phyloP scores from a whole-genome alignment of 2,797 vertebrate species.

The Trematomus bernacchii region DNA sequence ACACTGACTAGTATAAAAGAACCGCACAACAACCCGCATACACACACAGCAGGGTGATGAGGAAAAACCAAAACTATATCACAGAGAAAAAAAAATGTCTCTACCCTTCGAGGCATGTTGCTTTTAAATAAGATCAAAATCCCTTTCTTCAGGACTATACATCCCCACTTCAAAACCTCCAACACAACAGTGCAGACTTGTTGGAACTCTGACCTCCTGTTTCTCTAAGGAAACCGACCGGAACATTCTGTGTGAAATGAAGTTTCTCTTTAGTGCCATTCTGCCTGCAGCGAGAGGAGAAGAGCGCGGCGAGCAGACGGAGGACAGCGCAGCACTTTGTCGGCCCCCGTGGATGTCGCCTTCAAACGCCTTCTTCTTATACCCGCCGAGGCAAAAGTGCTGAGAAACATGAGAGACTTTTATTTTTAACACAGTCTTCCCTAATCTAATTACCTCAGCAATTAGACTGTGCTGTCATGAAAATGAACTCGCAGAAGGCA shows the following conservation, averaged over 20 bases:
- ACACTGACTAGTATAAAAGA: neutral
- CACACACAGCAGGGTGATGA: slow-evolving; percentile 15
- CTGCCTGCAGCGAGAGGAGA: slow-evolving; percentile 44
- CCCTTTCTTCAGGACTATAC: slow-evolving; percentile 10
- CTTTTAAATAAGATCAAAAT: slow-evolving; percentile 45
- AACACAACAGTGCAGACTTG: slow-evolving; percentile 15
- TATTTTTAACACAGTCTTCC: slow-evolving; percentile 64
- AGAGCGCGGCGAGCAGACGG: slow-evolving; percentile 15
- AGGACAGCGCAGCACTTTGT: slow-evolving; percentile 25
- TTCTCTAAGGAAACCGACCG: slow-evolving; percentile 44
- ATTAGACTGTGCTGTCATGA: slow-evolving; percentile 68
- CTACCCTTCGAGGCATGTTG: slow-evolving; percentile 18
- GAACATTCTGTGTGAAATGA: slow-evolving; percentile 62
- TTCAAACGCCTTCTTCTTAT: slow-evolving; percentile 54
- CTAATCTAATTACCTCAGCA: slow-evolving; percentile 74
- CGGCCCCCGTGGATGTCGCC: slow-evolving; percentile 45
- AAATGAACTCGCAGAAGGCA: slow-evolving; percentile 61
- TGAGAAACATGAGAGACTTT: slow-evolving; percentile 49
- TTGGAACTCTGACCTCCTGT: slow-evolving; percentile 47
- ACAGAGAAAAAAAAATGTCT: slow-evolving; percentile 21
- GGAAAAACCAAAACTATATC: slow-evolving; percentile 17
- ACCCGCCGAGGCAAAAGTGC: slow-evolving; percentile 38
- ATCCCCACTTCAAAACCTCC: slow-evolving; percentile 37
- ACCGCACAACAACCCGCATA: neutral
- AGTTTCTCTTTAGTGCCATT: slow-evolving; percentile 53